Base-by-base conservation (phyloP, 2,113 vertebrate genomes). In the Menura novaehollandiae region DNA sequence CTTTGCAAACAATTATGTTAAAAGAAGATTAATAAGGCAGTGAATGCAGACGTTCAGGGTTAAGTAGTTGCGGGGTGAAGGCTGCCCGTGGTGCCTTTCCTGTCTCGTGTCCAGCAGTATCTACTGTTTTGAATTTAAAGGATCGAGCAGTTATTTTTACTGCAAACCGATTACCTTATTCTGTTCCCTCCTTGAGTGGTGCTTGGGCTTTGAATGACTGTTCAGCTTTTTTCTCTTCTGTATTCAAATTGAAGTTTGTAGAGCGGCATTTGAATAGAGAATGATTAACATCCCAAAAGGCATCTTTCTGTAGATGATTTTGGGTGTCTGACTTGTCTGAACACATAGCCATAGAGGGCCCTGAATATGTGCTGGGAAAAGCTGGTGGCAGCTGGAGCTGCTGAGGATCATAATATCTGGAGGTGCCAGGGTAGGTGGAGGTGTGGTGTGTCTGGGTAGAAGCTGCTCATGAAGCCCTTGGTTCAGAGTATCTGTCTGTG, bases 121-220 rank as follows among this genome's bases (percentile, higher is more conserved):
- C 11, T 2, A 1, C 6, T 3, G 20, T 7, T 52, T 73, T 76
- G 35, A 53, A 18, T 64, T 52, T 56, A 66, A 79, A 76, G 53
- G 23, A 37, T 24, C 0, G 0, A 13, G 0, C 10, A 64, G 37
- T 49, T 0, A 4, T 41, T 76, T 76, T 69, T 83, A 26, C 55
- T 92, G 32, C 4, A 14, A 58, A 44, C 18, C 0, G 0, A 8
- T 68, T 77, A 28, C 37, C 37, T 69, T 59, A 13, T 30, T 59
- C 1, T 4, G 3, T 71, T 76, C 15, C 26, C 13, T 83, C 49
- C 27, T 28, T 59, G 51, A 41, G 26, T n/a, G 15, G 27, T 83
- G 43, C 63, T 80, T 85, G 63, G 44, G 17, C 82, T 85, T 87
- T 46, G 22, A 82, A 33, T 85, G 81, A 8, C 56, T 74, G 35